phyloP scores from a whole-genome alignment of 1,140 invertebrate genomes.

The Liolophura sinensis region DNA sequence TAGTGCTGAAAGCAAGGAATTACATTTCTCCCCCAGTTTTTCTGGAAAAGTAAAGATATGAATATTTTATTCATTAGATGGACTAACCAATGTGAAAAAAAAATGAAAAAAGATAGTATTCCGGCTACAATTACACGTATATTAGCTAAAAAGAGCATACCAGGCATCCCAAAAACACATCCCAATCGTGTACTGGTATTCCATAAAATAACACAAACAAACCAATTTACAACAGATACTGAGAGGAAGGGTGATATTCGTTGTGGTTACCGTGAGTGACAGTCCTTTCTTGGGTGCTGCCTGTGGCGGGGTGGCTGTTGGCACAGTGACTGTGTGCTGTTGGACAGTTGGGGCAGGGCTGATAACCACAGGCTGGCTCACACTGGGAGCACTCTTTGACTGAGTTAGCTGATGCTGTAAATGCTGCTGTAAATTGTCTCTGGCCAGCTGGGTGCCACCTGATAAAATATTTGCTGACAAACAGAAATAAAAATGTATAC shows the following conservation, averaged over 20 bases:
- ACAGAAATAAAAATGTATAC: too few relatives aligned
- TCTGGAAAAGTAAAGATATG: too few relatives aligned
- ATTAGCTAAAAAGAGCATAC: too few relatives aligned
- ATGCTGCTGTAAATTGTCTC: constrained; percentile 52
- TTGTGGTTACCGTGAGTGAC: constrained; percentile 73
- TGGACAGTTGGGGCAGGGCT: constrained; percentile 54
- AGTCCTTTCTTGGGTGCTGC: constrained; percentile 64
- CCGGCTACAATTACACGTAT: too few relatives aligned
- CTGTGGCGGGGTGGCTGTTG: constrained; percentile 16
- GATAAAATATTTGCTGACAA: too few relatives aligned
- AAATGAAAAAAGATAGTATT: too few relatives aligned
- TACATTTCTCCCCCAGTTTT: too few relatives aligned
- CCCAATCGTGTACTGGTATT: not conserved
- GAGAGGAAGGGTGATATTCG: not conserved
- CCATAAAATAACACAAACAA: constrained; percentile 5
- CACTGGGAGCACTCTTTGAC: constrained; percentile 28
- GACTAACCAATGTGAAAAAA: too few relatives aligned
- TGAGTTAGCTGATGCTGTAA: constrained; percentile 53
- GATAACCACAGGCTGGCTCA: constrained; percentile 19
- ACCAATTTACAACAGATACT: not conserved
- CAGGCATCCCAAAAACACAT: too few relatives aligned
- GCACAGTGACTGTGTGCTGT: constrained; percentile 60
- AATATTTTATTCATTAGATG: too few relatives aligned
- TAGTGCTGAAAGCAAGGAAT: too few relatives aligned
- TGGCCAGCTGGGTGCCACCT: constrained; percentile 35